Conservation (phyloP, 2,888 invertebrate species). For the Nezara viridula region DNA sequence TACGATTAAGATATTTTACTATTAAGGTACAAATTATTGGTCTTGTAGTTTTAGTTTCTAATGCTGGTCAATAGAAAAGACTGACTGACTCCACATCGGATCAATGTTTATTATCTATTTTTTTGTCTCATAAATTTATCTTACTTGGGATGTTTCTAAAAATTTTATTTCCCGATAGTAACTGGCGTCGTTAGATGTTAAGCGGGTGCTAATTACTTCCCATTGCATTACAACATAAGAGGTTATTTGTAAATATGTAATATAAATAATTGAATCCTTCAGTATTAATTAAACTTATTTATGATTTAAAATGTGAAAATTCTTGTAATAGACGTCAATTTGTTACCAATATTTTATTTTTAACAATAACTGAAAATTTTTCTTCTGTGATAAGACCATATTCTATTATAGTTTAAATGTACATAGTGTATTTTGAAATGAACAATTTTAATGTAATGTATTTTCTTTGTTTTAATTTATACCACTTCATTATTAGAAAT, state of each 20-base stretch:
- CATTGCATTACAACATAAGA: too few relatives aligned
- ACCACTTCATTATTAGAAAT: background rate
- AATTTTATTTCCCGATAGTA: background rate
- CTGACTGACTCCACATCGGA: background rate
- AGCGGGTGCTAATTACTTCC: background rate
- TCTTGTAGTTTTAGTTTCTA: conserved; percentile 29
- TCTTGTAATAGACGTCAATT: background rate
- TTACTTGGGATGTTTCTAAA: background rate
- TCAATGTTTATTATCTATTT: background rate
- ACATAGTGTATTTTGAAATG: conserved; percentile 21
- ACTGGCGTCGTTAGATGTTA: background rate
- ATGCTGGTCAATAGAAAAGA: conserved; percentile 32
- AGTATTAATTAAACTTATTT: background rate
- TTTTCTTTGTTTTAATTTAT: background rate
- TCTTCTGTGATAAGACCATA: conserved; percentile 7
- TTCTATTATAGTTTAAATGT: background rate
- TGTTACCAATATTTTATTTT: conserved; percentile 41
- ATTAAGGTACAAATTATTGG: background rate
- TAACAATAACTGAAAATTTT: background rate
- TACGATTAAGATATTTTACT: background rate
- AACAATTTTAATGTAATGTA: background rate
- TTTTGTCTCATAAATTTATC: background rate
- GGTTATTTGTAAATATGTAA: conserved; percentile 47
- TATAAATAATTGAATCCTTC: conserved; percentile 14
- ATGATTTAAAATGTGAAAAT: background rate